phyloP scores from a whole-genome alignment of 2,113 vertebrate species.

The Calidris pygmaea region DNA sequence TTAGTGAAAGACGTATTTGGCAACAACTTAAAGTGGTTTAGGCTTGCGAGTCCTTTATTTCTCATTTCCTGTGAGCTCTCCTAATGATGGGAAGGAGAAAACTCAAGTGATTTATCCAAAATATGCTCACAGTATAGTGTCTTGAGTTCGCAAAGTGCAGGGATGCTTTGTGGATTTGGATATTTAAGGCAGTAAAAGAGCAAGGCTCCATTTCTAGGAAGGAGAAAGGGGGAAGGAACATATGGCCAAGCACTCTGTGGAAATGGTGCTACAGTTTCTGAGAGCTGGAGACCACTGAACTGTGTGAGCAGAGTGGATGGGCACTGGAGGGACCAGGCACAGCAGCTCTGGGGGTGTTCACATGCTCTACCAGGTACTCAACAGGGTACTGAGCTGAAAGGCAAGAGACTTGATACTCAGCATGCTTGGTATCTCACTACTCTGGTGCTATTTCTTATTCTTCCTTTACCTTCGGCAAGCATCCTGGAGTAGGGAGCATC shows the following conservation, averaged over 20 bases:
- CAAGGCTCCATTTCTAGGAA: neutral
- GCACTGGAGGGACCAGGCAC: neutral
- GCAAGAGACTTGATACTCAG: neutral
- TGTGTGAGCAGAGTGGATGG: neutral
- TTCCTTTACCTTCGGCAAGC: neutral
- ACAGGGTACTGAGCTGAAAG: neutral
- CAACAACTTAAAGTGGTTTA: neutral
- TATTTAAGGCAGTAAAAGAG: neutral
- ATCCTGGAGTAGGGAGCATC: fast-evolving
- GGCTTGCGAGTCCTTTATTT: neutral
- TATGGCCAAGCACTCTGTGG: neutral
- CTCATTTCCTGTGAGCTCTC: neutral
- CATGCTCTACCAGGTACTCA: neutral
- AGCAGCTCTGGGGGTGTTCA: neutral
- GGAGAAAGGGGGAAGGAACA: neutral
- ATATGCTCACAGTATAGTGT: neutral
- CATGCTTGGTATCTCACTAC: neutral
- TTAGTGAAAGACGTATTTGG: neutral
- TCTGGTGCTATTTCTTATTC: neutral
- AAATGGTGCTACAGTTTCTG: neutral
- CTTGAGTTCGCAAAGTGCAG: neutral
- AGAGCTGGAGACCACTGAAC: neutral
- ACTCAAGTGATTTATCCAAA: neutral
- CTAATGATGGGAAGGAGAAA: neutral
- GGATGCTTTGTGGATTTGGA: neutral